Evolutionary conservation across 2,888 invertebrate genomes (phyloP), one percentile per base, ranked within the genome.

Genomic region (Euplexia lucipara): DNA sequence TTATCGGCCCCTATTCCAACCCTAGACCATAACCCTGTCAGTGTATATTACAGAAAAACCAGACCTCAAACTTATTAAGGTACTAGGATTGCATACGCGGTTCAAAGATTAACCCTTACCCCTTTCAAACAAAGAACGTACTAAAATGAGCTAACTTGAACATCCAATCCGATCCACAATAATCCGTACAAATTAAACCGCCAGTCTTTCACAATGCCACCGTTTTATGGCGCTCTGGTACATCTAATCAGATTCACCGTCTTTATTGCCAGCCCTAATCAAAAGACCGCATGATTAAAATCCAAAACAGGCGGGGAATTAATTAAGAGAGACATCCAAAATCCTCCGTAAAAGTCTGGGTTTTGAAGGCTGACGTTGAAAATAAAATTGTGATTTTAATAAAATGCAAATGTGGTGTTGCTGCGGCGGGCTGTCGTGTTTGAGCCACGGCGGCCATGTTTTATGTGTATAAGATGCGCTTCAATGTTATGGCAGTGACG

Each of bases 341-440:
- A 83, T 81, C 79, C 74, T 75, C 65, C 73, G 79, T 78, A 73
- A 82, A 76, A 75, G 68, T 62, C 67, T 34, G 75, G 71, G 79
- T 81, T 82, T 79, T 67, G 76, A 77, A 75, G 76, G 78, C 77
- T 69, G 75, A 69, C 80, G 81, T 76, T 81, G 81, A 83, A 92
- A 92, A 92, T 93, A 91, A 94, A 92, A 92, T 92, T 91, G 90
- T 87, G 90, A 89, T 91, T 94, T 94, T 94, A 94, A 94, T 94
- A 94, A 93, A 93, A 94, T 94, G 94, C 93, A 93, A 94, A 94
- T 94, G 86, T 57, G 58, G 81, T 86, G 88, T 90, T 89, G 80
- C 83, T 89, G 80, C 83, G 83, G 78, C 82, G 83, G 83, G 81
- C 79, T 81, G 79, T 80, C 35, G 67, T 86, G 88, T 86, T 82